Percentiles rank a stretch among this genome's conserved stretches.
These are phyloP conservation scores for Thamnophis elegans DNA, from an alignment of 2,797 vertebrate species.

Conservation along the genomic window DNA sequence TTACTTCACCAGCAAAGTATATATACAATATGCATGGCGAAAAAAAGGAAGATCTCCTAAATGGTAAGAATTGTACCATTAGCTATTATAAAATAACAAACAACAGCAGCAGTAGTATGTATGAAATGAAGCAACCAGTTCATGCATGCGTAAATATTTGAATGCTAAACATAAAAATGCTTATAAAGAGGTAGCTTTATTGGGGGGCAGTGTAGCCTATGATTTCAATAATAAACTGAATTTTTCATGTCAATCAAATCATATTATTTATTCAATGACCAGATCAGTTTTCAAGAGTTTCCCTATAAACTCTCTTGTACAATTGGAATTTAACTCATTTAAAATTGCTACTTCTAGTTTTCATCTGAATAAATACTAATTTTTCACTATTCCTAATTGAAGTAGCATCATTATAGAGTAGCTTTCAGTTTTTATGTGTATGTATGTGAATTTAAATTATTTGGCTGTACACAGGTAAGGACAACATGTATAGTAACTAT, in stretches of 20 bases:
- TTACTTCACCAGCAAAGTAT: conserved; percentile 42
- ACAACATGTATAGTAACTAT: background rate
- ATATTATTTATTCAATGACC: background rate
- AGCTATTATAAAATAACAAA: background rate
- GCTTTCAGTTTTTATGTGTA: background rate
- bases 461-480: background rate
- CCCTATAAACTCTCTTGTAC: background rate
- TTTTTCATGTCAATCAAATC: background rate
- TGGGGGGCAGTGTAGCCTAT: background rate
- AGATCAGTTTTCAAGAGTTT: background rate
- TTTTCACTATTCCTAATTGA: background rate
- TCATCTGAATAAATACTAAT: background rate
- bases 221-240: background rate
- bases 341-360: background rate
- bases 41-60: conserved; percentile 47
- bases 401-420: background rate
- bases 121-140: background rate
- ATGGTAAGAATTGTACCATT: conserved; percentile 43
- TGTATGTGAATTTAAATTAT: background rate
- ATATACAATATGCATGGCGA: conserved; percentile 46
- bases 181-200: no score
- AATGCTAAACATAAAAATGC: background rate
- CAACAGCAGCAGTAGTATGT: background rate
- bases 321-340: background rate
- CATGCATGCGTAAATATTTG: background rate